Conservation (phyloP, 35 echinoderm and acorn worm genomes). For the Heliocidaris erythrogramma region DNA sequence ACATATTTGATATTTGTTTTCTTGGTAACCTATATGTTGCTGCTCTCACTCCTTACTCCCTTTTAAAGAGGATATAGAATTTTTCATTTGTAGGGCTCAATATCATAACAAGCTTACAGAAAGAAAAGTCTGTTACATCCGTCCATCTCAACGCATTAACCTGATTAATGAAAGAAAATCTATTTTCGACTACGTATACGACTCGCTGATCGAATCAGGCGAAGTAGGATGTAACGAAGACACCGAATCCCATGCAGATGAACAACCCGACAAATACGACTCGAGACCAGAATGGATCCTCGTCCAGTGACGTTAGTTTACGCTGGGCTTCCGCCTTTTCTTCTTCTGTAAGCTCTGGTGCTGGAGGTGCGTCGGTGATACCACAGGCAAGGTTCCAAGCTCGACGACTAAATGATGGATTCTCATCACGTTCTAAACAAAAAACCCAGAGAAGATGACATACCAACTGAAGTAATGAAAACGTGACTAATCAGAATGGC, state of each 20-base stretch:
- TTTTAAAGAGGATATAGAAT: too few relatives aligned
- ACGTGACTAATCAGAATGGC: too few relatives aligned
- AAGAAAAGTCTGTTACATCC: too few relatives aligned
- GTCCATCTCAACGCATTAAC: neutral
- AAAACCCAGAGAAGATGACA: neutral
- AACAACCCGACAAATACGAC: neutral
- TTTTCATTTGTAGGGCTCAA: too few relatives aligned
- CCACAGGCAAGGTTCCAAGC: conserved; percentile 58
- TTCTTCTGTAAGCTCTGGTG: conserved; percentile 35
- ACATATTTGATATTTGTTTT: too few relatives aligned
- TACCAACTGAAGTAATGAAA: neutral
- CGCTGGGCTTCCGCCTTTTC: conserved; percentile 27
- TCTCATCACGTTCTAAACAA: neutral
- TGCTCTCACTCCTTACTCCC: too few relatives aligned
- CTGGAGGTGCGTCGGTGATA: conserved; percentile 41
- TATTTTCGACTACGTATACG: neutral
- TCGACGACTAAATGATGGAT: conserved; percentile 33
- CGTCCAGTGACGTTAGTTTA: conserved; percentile 50
- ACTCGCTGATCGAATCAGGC: neutral
- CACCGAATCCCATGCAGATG: conserved; percentile 27
- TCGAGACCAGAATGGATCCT: conserved; percentile 43
- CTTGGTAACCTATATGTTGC: too few relatives aligned
- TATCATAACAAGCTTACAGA: too few relatives aligned
- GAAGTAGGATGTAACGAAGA: neutral
- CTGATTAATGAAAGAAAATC: neutral